Conservation (phyloP, 2,888 invertebrate genomes). For the Drosophila neonasuta region DNA sequence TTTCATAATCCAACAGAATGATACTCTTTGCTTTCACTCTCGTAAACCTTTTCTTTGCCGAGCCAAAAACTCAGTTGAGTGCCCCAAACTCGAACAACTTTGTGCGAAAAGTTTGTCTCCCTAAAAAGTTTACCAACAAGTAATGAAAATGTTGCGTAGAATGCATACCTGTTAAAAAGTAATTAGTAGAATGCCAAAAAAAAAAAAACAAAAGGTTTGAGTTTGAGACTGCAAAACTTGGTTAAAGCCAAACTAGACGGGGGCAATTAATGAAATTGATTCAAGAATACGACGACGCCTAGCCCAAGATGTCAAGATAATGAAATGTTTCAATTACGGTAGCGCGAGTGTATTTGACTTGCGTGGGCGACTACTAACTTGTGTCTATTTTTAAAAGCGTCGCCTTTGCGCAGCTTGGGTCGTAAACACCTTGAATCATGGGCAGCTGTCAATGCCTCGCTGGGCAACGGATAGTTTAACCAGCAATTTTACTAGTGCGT, state of each 20-base stretch:
- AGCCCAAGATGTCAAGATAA: slow-evolving; percentile 21
- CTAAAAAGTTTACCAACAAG: slow-evolving; percentile 17
- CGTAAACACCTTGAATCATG: neutral
- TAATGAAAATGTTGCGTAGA: neutral
- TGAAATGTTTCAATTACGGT: slow-evolving; percentile 7
- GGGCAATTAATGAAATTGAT: slow-evolving; percentile 45
- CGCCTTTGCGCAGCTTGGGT: neutral
- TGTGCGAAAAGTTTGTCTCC: slow-evolving; percentile 3
- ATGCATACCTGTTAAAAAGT: slow-evolving; percentile 31
- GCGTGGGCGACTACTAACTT: slow-evolving; percentile 1
- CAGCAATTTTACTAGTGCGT: neutral
- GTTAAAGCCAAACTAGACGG: neutral
- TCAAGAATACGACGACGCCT: slow-evolving; percentile 32
- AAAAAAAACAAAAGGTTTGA: slow-evolving; percentile 21
- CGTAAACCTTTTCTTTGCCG: neutral
- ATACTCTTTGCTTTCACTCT: slow-evolving; percentile 22
- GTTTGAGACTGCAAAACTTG: neutral
- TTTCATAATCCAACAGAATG: slow-evolving; percentile 39
- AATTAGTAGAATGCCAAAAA: slow-evolving; percentile 52
- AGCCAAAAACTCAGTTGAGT: neutral
- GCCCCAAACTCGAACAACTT: neutral
- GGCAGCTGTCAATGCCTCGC: neutral
- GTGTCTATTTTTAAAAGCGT: slow-evolving; percentile 25
- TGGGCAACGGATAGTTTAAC: neutral
- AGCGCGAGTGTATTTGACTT: slow-evolving; percentile 16